Evolutionary conservation across 92 coral and sea anemone species (phyloP).

Genomic region (Micromussa lordhowensis): DNA sequence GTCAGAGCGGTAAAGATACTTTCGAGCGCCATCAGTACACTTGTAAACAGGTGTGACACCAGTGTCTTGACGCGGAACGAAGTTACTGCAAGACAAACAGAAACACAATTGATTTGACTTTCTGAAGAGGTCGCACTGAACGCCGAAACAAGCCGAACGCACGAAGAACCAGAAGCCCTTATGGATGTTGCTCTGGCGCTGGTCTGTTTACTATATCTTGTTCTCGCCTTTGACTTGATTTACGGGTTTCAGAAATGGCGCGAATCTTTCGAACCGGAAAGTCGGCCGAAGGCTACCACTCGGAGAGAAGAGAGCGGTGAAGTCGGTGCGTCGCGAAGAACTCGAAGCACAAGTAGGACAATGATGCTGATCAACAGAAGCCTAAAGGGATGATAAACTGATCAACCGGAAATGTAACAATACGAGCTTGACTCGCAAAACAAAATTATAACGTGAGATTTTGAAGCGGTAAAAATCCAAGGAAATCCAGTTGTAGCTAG

Average conservation of each 20-base stretch:
- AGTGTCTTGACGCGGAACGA: not conserved
- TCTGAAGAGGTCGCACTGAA: not conserved
- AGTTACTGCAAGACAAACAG: not conserved
- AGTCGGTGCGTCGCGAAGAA: not conserved
- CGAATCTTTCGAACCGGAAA: not conserved
- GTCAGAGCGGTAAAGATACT: not conserved
- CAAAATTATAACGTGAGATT: not conserved
- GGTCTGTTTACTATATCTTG: constrained; percentile 26
- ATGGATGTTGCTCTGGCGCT: constrained; percentile 41
- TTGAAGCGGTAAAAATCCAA: not conserved
- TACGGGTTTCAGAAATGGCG: constrained; percentile 44
- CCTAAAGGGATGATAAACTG: constrained; percentile 16
- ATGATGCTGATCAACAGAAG: constrained; percentile 49
- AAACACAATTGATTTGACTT: not conserved
- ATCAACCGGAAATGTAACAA: not conserved
- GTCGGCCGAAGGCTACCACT: not conserved
- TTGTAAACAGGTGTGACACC: not conserved
- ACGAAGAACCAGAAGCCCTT: not conserved
- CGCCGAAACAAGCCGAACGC: constrained; percentile 2
- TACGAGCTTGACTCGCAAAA: not conserved
- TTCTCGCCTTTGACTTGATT: constrained; percentile 38
- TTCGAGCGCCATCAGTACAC: not conserved
- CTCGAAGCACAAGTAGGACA: constrained; percentile 30
- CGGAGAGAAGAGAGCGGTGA: constrained; percentile 23
- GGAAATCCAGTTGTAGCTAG: not conserved